Base-by-base conservation (phyloP, 1,140 invertebrate species). In the Pteromalus puparum region DNA sequence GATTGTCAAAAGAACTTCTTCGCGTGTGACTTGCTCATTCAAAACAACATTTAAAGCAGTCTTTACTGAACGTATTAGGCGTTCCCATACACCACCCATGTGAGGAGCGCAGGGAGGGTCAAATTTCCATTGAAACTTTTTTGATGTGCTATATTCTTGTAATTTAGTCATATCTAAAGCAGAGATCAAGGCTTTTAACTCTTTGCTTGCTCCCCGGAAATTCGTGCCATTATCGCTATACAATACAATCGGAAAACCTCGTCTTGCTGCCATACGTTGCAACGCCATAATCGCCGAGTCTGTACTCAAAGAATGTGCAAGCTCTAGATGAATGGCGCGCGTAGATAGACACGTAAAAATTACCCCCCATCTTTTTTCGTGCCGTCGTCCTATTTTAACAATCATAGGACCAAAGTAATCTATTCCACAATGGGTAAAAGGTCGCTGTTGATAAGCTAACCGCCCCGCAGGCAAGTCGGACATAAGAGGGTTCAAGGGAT, bases 291-390 rank as follows among this genome's bases (percentile, higher is more conserved):
- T 87, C 18, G 86, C 70, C 1, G 87, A 87, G n/a, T 89, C 87
- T 1, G 87, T 84, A 15, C 86, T 87, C 15, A 89, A 83, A 26
- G 73, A 76, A 15, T 61, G 9, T 0, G 87, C 87, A 1, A 90
- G 10, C 74, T 90, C 88, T 1, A 90, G 26, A 26, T 90, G 87
- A 9, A 90, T 82, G 1, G 88, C 90, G 68, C 87, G 30, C 0
- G 86, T 85, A 38, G 85, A 85, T n/a, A 89, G 34, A 75, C 87
- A 89, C 0, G 87, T 89, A 42, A 90, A 90, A 10, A 94, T 34
- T 21, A 86, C 88, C 6, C 91, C 86, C 68, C 87, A 93, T 26
- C 89, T 76, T 74, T 92, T 93, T 21, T 90, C 85, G 15, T n/a
- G 82, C 0, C 86, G 80, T 81, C 89, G 48, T 10, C 87, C 86